These are phyloP conservation scores for Microcaecilia unicolor DNA, from an alignment of 2,797 vertebrate genomes.

Conservation along the genomic window DNA sequence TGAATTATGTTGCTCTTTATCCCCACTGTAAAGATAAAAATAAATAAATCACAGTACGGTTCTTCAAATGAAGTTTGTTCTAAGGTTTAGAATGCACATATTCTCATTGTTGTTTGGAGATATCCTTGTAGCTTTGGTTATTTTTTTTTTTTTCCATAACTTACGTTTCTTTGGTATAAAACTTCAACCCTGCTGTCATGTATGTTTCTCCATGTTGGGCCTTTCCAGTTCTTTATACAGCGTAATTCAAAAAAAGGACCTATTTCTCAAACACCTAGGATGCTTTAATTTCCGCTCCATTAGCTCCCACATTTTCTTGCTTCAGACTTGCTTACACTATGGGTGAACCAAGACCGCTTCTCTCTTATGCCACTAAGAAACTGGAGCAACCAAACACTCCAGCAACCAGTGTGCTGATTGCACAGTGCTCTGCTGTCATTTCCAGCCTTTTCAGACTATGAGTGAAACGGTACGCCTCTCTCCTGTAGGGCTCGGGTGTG, in stretches of 20 bases:
- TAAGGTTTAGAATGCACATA: not conserved
- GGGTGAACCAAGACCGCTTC: not conserved
- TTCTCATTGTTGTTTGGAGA: not conserved
- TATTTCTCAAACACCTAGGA: constrained; percentile 12
- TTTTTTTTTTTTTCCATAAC: not conserved
- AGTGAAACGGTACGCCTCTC: constrained; percentile 43
- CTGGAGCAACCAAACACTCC: constrained; percentile 26
- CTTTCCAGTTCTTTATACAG: not conserved
- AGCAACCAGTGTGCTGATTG: too few relatives aligned
- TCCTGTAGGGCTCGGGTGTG: constrained; percentile 43
- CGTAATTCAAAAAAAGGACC: not conserved
- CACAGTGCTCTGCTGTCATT: too few relatives aligned
- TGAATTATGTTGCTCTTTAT: too few relatives aligned
- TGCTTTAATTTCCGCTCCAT: constrained; percentile 17
- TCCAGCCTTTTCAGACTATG: constrained; percentile 38
- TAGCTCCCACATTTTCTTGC: not conserved
- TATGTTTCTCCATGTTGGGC: too few relatives aligned
- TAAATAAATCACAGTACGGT: too few relatives aligned
- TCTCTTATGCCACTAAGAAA: constrained; percentile 9
- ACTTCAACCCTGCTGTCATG: not conserved
- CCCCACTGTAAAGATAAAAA: too few relatives aligned
- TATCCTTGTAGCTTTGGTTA: not conserved
- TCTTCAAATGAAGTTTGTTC: too few relatives aligned
- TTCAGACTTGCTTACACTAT: constrained; percentile 23
- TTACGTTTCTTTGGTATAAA: constrained; percentile 2